Evolutionary conservation across 2,888 invertebrate species (phyloP).

Genomic region (Sclerodermus sp.): DNA sequence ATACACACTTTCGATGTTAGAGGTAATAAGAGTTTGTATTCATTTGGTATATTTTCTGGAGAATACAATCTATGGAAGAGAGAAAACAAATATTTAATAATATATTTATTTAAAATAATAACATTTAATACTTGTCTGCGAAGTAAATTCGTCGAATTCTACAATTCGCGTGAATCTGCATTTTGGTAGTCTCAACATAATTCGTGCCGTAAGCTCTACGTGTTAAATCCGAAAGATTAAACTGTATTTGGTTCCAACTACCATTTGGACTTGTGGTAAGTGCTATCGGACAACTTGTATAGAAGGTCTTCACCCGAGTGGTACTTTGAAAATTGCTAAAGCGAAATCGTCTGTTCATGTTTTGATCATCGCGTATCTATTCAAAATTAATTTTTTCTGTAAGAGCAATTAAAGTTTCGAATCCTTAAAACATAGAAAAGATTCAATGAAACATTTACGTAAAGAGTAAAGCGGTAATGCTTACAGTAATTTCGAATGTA

Average conservation of each 20-base stretch:
- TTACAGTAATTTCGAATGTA: conserved; percentile 95
- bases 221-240: conserved; percentile 93
- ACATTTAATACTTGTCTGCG: conserved; percentile 61
- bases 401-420: too few species aligned
- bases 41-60: conserved; percentile 92
- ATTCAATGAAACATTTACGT: background rate
- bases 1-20: conserved; percentile 62
- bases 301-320: conserved; percentile 93
- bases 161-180: conserved; percentile 96
- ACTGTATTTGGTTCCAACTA: conserved; percentile 95
- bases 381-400: conserved; percentile 19
- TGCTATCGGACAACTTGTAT: conserved; percentile 95
- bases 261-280: conserved; percentile 66
- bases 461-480: conserved; percentile 35
- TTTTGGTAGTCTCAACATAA: conserved; percentile 86
- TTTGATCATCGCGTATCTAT: conserved; percentile 93
- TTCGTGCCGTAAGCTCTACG: conserved; percentile 93
- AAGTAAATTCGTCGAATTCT: conserved; percentile 87
- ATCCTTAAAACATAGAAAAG: too few species aligned
- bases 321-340: conserved; percentile 96
- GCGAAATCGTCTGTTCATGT: conserved; percentile 80
- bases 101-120: too few species aligned
- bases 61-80: conserved; percentile 75
- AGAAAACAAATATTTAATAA: background rate
- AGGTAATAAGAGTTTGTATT: conserved; percentile 93